Base-by-base conservation (phyloP, 2,797 vertebrate genomes). In the Eupleurogrammus muticus region DNA sequence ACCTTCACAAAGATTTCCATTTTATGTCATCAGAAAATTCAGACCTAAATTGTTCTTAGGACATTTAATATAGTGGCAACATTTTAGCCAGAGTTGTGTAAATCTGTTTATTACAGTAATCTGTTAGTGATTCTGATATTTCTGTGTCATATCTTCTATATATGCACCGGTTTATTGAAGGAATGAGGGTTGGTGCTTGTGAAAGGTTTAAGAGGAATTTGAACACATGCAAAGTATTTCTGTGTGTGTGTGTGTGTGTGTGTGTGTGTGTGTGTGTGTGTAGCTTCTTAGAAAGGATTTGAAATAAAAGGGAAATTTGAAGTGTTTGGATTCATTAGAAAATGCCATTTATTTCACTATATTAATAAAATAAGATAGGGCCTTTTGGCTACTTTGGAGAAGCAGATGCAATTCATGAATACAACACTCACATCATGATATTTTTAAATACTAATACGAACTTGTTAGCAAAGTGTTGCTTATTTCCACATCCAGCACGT, bases 21-120 rank as follows among this genome's bases (percentile, higher is more conserved):
- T 46, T 19, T 9, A 44, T 13, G 40, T 32, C 48, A 6, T 12
- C 21, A 51, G 12, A 58, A 35, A 46, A 16, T 19, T 49, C 21
- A 46, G 56, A 69, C 24, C 42, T 46, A 62, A 49, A 40, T 24
- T 47, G 49, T n/a, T 34, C 7, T 7, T 0, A 16, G n/a, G 58
- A 24, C 48, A 20, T 58, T 52, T 34, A 11, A 13, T 20, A 23
- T 4, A 42, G 20, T 1, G 9, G 17, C 16, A 21, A 19, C 17
- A 14, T n/a, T n/a, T 19, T 28, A 52, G 48, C 21, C 51, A 11
- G 9, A 35, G 61, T 24, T 48, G 28, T 23, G 49, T 38, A 5
- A 50, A 40, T 9, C 11, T 69, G 24, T 55, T 14, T 24, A 66
- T 75, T 80, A 28, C 28, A 28, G 6, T 6, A 78, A 82, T 68